Percentiles rank a stretch among this genome's conserved stretches.
phyloP scores from a whole-genome alignment of 2,113 vertebrate genomes.

The Hemiprocne comata region DNA sequence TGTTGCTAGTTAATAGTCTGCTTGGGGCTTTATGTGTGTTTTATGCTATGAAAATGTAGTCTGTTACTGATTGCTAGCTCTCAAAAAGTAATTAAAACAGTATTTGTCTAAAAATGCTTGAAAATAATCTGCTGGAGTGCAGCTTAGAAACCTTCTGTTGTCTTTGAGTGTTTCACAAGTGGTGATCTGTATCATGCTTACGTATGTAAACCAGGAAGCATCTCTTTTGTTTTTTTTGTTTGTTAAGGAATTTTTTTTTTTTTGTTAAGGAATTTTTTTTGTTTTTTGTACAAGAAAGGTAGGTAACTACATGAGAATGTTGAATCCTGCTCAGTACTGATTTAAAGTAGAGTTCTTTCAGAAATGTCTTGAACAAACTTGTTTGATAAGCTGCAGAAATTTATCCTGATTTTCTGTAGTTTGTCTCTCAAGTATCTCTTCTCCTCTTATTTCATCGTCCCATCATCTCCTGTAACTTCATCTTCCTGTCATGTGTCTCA shows the following conservation, averaged over 20 bases:
- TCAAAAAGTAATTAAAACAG: neutral
- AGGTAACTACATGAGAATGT: neutral
- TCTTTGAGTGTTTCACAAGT: neutral
- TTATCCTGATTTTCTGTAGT: neutral
- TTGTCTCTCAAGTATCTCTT: neutral
- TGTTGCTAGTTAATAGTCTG: neutral
- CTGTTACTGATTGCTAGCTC: neutral
- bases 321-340: neutral
- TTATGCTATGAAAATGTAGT: neutral
- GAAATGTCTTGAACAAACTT: neutral
- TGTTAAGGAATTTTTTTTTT: too few species aligned
- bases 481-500: neutral
- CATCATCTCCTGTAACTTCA: neutral
- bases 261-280: too few species aligned
- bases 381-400: neutral
- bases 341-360: neutral
- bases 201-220: neutral
- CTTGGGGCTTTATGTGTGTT: neutral
- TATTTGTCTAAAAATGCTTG: neutral
- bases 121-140: neutral
- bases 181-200: neutral
- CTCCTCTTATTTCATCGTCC: neutral
- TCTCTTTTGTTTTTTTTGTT: too few species aligned
- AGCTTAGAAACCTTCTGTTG: neutral
- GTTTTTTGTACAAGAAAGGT: neutral